Conservation (phyloP, 2,797 vertebrate species). For the Fistularia commersonii region DNA sequence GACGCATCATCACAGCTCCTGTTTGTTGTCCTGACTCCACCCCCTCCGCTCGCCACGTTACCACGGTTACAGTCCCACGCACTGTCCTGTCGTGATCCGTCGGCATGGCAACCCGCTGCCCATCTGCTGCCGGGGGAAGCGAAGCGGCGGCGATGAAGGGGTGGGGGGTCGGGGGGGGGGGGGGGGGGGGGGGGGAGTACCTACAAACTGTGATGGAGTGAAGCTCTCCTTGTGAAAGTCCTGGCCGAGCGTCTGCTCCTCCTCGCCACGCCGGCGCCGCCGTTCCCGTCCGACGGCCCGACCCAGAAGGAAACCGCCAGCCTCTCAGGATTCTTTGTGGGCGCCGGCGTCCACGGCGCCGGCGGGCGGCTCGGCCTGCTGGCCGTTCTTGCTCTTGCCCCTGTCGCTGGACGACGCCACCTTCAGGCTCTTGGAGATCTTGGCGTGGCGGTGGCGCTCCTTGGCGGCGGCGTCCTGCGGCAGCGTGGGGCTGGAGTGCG, state of each 20-base stretch:
- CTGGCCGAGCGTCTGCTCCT: constrained; percentile 22
- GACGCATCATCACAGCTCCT: too few species aligned
- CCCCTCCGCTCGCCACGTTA: too few species aligned
- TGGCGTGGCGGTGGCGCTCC: constrained; percentile 38
- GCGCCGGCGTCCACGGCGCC: too few species aligned
- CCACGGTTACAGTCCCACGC: constrained; percentile 44
- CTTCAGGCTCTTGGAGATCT: constrained; percentile 51
- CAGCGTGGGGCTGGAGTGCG: constrained; percentile 84
- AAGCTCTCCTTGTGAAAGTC: constrained; percentile 37
- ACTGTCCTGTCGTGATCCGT: constrained; percentile 25
- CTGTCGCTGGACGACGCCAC: constrained; percentile 19
- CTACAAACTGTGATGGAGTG: too few species aligned
- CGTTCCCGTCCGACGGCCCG: too few species aligned
- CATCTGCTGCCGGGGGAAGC: constrained; percentile 23
- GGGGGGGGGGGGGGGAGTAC: too few species aligned
- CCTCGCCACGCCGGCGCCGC: background rate
- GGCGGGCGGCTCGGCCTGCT: too few species aligned
- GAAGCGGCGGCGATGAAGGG: background rate
- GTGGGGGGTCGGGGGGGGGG: too few species aligned
- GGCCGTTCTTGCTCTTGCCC: background rate
- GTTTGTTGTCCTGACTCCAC: too few species aligned
- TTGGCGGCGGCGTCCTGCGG: constrained; percentile 66
- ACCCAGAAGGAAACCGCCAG: too few species aligned
- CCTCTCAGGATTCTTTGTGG: too few species aligned
- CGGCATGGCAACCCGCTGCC: constrained; percentile 27